These are phyloP conservation scores for Brachynemurus nebulosus DNA, from an alignment of 2,888 invertebrate species.

Conservation along the genomic window DNA sequence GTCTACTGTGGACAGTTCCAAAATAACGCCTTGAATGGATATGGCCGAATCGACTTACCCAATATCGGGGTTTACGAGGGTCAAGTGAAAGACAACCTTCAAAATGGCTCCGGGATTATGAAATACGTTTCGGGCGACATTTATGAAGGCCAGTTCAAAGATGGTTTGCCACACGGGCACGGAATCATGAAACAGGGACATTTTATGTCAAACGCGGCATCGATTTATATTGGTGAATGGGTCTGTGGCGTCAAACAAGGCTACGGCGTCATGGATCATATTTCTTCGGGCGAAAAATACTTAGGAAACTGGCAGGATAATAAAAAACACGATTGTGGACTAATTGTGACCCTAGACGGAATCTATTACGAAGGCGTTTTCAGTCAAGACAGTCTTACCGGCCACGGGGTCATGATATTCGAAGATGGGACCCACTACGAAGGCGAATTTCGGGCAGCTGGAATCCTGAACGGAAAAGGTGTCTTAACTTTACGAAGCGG, in stretches of 20 bases:
- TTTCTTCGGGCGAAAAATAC: constrained; percentile 76
- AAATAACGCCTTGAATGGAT: constrained; percentile 57
- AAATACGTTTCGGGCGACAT: constrained; percentile 63
- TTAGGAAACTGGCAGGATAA: constrained; percentile 81
- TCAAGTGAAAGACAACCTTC: constrained; percentile 66
- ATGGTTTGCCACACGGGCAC: constrained; percentile 72
- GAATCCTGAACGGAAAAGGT: constrained; percentile 70
- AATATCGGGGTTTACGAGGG: constrained; percentile 61
- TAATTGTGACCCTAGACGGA: constrained; percentile 78
- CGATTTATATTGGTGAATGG: constrained; percentile 86
- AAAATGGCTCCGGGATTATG: constrained; percentile 67
- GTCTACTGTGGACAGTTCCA: constrained; percentile 70
- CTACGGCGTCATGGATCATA: constrained; percentile 81
- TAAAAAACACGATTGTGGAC: constrained; percentile 67
- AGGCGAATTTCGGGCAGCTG: constrained; percentile 70
- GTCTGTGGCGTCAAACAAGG: constrained; percentile 61
- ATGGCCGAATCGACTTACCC: constrained; percentile 53
- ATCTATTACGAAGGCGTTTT: constrained; percentile 86
- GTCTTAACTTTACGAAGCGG: constrained; percentile 65
- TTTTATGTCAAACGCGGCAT: constrained; percentile 57
- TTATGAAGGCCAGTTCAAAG: constrained; percentile 78
- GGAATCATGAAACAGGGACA: constrained; percentile 70
- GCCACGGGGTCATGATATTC: constrained; percentile 77
- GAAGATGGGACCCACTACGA: constrained; percentile 82
- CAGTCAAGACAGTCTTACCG: constrained; percentile 63